Evolutionary conservation across 37 sponge, comb jelly and placozoan genomes (phyloP).

Genomic region (Oscarella lobularis): DNA sequence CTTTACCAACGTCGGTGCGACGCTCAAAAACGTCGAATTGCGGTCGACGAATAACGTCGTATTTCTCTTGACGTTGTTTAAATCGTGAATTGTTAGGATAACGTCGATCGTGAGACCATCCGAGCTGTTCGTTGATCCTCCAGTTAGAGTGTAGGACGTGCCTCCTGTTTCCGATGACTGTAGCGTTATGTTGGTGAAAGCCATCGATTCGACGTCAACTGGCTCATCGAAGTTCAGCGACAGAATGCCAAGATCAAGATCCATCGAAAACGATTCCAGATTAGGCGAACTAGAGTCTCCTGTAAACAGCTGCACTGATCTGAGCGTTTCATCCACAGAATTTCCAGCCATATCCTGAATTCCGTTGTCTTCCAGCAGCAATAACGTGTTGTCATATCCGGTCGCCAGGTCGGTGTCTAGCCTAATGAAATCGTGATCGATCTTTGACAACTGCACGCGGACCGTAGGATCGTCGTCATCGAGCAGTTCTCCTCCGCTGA

Average conservation of each 20-base stretch:
- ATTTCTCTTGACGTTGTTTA: not conserved
- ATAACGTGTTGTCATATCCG: conserved; percentile 14
- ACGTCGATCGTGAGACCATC: conserved; percentile 38
- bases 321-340: conserved; percentile 20
- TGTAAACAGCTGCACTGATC: conserved; percentile 11
- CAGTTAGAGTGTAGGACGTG: conserved; percentile 23
- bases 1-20: conserved; percentile 24
- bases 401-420: conserved; percentile 64
- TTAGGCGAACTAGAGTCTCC: conserved; percentile 39
- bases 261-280: conserved; percentile 38
- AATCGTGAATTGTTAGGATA: conserved; percentile 10
- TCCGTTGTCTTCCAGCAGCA: conserved; percentile 17
- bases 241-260: conserved; percentile 46
- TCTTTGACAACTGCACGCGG: not conserved
- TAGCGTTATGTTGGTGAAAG: not conserved
- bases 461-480: not conserved
- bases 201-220: conserved; percentile 31
- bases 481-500: conserved; percentile 44
- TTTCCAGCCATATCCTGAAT: conserved; percentile 53
- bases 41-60: not conserved
- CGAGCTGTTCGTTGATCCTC: conserved; percentile 22
- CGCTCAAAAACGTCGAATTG: conserved; percentile 1
- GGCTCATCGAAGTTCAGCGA: conserved; percentile 53
- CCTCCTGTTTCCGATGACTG: conserved; percentile 19
- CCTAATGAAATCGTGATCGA: conserved; percentile 54